Percentiles rank a stretch among this genome's conserved stretches.
Evolutionary conservation across 2,797 vertebrate genomes (phyloP).

Genomic region (Acrossocheilus fasciatus): DNA sequence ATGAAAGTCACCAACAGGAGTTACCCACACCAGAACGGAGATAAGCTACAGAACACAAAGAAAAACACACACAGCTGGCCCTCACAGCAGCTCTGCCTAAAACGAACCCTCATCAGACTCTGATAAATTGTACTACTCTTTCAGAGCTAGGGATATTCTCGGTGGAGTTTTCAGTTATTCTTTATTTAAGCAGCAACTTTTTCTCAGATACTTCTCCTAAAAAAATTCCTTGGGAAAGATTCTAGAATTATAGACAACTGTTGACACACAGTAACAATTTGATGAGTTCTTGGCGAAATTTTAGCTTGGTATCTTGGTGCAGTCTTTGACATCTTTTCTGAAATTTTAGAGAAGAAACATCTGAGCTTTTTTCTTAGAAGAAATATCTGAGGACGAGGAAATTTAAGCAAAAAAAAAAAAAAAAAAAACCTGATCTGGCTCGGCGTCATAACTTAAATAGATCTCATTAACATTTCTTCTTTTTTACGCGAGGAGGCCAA

Average conservation of each 20-base stretch:
- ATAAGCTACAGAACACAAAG: conserved; percentile 47
- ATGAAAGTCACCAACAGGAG: conserved; percentile 68
- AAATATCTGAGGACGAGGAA: background rate
- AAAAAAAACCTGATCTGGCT: background rate
- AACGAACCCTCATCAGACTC: background rate
- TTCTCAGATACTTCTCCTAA: background rate
- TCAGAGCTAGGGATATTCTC: background rate
- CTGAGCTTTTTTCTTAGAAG: background rate
- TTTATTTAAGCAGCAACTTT: background rate
- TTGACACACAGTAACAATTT: background rate
- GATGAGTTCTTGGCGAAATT: background rate
- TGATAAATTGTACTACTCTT: background rate
- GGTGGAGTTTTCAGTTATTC: conserved; percentile 1
- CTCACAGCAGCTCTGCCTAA: conserved; percentile 7
- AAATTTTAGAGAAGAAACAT: background rate
- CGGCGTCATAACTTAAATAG: background rate
- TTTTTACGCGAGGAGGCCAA: background rate
- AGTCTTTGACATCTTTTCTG: conserved; percentile 11
- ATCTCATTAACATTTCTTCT: conserved; percentile 8
- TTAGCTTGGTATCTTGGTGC: background rate
- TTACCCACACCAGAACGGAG: conserved; percentile 27
- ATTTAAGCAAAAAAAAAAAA: background rate
- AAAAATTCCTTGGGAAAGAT: background rate
- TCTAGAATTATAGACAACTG: background rate
- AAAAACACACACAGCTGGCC: conserved; percentile 37